Evolutionary conservation across 2,888 invertebrate species (phyloP), one percentile per base, ranked within the genome.

Genomic region (Therioaphis trifolii): DNA sequence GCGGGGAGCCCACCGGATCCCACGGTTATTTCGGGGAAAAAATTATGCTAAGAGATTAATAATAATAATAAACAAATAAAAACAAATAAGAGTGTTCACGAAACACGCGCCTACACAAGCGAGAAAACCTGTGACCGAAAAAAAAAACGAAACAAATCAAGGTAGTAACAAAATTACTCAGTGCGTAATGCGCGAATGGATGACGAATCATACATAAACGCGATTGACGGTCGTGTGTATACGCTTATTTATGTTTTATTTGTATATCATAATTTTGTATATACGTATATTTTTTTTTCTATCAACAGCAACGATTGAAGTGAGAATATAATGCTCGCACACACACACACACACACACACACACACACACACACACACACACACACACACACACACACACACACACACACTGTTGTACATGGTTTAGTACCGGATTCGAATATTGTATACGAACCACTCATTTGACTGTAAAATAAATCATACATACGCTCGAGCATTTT

Each of bases 121-220:
- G 24, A 46, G 46, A 27, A 71, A 46, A 46, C 24, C 46, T 46
- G 46, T 27, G 71, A 24, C 18, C 71, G 71, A 71, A 46, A 46
- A 69, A 46, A 40, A 40, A 40, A 40, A 15, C 46, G 15, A 24
- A 71, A 71, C 69, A 27, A 71, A 71, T 46, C 71, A 27, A 71
- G 71, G 46, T 46, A 71, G 43, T 69, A 24, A 15, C 15, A 69
- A 69, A 40, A 69, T 40, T 35, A 29, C 63, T 29, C 18, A 29
- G 63, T 21, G 46, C 27, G 71, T 69, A 43, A 46, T 15, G 46
- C 27, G 11, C 71, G 46, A 71, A 46, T 24, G 11, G 46, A 46
- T 46, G 71, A 71, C 71, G 71, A 71, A 69, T 43, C 46, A 24
- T n/a, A 71, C 9, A 40, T n/a, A 49, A 4, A 71, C 24, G 18